These are phyloP conservation scores for Odontophorus gujanensis DNA, from an alignment of 2,113 vertebrate species.

Conservation along the genomic window DNA sequence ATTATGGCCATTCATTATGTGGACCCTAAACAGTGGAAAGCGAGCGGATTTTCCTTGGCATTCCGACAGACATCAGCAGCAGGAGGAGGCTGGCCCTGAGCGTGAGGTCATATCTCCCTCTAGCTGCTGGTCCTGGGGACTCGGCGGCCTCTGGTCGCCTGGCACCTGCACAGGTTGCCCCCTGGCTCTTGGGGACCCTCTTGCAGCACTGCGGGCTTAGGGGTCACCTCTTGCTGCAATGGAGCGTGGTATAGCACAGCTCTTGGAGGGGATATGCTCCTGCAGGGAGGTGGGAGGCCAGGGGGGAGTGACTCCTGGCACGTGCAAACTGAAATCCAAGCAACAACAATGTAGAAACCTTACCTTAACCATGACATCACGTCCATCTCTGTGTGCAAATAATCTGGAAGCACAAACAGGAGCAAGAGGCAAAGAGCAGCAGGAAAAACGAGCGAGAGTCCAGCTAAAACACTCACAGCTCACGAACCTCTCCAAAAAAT, in stretches of 20 bases:
- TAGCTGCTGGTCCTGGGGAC: conserved; percentile 66
- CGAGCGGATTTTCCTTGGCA: conserved; percentile 6
- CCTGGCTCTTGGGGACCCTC: accelerated
- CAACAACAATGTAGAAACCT: neutral
- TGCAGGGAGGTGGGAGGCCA: neutral
- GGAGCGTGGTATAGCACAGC: neutral
- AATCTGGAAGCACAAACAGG: neutral
- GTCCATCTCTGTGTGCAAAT: neutral
- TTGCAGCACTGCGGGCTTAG: neutral
- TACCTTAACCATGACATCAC: neutral
- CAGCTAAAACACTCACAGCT: neutral
- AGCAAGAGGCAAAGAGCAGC: neutral
- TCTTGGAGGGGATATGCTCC: neutral
- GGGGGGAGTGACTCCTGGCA: neutral
- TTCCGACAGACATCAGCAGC: neutral
- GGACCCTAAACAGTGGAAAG: neutral
- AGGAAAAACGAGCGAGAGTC: neutral
- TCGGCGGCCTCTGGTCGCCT: conserved; percentile 22
- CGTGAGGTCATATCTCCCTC: conserved; percentile 63
- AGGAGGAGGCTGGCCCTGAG: conserved; percentile 9
- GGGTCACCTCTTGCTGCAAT: neutral
- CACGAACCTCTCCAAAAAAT: neutral
- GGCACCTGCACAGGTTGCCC: neutral
- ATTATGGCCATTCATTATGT: neutral
- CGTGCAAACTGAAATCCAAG: neutral